phyloP scores from a whole-genome alignment of 2,797 vertebrate species.

The Coregonus ussuriensis region DNA sequence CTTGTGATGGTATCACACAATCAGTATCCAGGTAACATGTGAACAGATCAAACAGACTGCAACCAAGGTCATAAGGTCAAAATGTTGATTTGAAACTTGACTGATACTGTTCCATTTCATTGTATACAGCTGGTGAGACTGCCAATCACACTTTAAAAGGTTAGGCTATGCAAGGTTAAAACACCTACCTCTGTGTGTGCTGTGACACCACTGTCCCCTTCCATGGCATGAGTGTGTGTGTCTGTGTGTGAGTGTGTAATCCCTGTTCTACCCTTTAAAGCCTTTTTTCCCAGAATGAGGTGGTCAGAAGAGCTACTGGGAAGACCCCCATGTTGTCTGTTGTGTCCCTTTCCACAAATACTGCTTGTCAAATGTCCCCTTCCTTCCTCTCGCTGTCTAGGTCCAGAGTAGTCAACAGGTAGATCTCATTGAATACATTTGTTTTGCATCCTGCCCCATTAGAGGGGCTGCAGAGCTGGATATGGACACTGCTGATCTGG shows the following conservation, averaged over 20 bases:
- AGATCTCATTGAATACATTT: constrained; percentile 35
- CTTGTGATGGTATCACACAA: neutral
- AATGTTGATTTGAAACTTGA: constrained; percentile 15
- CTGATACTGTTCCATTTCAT: neutral
- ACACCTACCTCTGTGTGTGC: constrained; percentile 71
- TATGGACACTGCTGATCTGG: constrained; percentile 64
- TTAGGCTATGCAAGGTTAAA: neutral
- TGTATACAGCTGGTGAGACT: neutral
- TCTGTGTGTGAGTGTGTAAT: constrained; percentile 50
- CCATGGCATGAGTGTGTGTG: constrained; percentile 70
- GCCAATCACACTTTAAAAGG: neutral
- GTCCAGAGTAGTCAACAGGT: constrained; percentile 40
- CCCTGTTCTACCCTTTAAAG: constrained; percentile 60
- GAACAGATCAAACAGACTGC: neutral
- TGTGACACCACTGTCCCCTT: constrained; percentile 71
- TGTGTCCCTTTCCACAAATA: constrained; percentile 46
- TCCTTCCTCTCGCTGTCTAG: constrained; percentile 23
- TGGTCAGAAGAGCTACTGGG: constrained; percentile 50
- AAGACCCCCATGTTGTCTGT: constrained; percentile 66
- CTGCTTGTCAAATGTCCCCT: constrained; percentile 38
- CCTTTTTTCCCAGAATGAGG: constrained; percentile 51
- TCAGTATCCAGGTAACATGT: neutral
- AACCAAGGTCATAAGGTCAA: constrained; percentile 29
- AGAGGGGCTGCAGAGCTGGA: constrained; percentile 51
- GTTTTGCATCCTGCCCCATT: constrained; percentile 47